Evolutionary conservation across 2,113 vertebrate genomes (phyloP).

Genomic region (Sebastes fasciatus): DNA sequence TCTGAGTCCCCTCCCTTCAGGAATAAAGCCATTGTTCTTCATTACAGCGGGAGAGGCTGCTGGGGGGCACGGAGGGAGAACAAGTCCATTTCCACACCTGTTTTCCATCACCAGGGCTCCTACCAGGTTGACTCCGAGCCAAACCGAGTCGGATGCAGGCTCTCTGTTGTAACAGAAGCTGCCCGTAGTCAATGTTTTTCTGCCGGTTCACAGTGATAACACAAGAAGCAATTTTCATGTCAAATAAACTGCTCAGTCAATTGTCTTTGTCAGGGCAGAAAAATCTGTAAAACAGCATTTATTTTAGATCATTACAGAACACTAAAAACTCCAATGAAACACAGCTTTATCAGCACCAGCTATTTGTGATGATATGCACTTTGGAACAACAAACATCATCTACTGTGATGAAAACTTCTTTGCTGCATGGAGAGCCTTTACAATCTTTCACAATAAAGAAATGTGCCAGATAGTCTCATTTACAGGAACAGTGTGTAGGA

Average conservation of each 20-base stretch:
- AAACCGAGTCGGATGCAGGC: conserved; percentile 12
- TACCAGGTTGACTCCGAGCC: conserved; percentile 59
- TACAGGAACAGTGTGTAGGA: too few relatives aligned
- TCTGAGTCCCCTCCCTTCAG: conserved; percentile 55
- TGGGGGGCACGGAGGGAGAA: conserved; percentile 55
- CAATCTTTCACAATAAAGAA: neutral
- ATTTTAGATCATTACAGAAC: neutral
- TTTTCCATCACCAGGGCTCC: conserved; percentile 66
- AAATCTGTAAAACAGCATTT: neutral
- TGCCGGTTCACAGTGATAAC: neutral
- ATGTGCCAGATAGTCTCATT: neutral
- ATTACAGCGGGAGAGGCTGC: conserved; percentile 64
- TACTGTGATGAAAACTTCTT: neutral
- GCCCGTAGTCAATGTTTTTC: neutral
- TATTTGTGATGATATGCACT: neutral
- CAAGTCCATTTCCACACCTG: conserved; percentile 77
- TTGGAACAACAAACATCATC: neutral
- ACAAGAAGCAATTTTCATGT: neutral
- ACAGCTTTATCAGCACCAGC: neutral
- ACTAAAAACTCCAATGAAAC: neutral
- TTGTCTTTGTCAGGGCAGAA: neutral
- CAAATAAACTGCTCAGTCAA: neutral
- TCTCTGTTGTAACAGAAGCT: conserved; percentile 7
- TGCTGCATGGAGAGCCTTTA: neutral
- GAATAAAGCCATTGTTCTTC: conserved; percentile 79